These are phyloP conservation scores for Congeria kusceri DNA, from an alignment of 2,888 invertebrate genomes.

Conservation along the genomic window DNA sequence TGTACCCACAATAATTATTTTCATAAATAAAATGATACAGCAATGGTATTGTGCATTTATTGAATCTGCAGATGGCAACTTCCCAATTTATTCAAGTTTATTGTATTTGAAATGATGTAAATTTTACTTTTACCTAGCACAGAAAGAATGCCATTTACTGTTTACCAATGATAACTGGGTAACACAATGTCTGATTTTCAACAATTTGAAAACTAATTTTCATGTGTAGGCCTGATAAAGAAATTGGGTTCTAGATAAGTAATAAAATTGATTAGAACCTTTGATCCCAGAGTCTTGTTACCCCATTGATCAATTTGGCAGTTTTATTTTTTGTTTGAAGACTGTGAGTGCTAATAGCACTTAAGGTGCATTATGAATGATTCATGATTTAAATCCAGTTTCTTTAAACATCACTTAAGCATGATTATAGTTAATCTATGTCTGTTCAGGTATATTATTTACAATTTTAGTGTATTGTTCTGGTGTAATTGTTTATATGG, in stretches of 20 bases:
- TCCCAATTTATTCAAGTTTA: background rate
- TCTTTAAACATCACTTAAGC: no score
- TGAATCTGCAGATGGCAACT: no score
- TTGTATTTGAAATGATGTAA: background rate
- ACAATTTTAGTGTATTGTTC: no score
- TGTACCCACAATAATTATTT: no score
- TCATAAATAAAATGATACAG: no score
- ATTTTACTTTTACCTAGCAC: background rate
- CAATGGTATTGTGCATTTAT: no score
- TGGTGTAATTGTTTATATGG: no score
- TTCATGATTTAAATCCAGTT: no score
- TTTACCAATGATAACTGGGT: no score
- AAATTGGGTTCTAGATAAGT: conserved; percentile 23
- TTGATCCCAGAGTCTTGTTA: background rate
- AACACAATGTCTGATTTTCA: background rate
- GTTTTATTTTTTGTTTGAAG: conserved; percentile 5
- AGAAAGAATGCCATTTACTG: background rate
- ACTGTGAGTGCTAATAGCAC: background rate
- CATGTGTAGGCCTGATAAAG: conserved; percentile 26
- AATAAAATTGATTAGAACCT: conserved; percentile 5
- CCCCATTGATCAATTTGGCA: conserved; percentile 38
- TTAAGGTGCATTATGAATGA: background rate
- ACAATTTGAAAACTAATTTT: conserved; percentile 37
- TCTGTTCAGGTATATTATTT: no score
- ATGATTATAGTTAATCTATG: no score